phyloP scores from a whole-genome alignment of 2,888 invertebrate genomes.

The Automeris io region DNA sequence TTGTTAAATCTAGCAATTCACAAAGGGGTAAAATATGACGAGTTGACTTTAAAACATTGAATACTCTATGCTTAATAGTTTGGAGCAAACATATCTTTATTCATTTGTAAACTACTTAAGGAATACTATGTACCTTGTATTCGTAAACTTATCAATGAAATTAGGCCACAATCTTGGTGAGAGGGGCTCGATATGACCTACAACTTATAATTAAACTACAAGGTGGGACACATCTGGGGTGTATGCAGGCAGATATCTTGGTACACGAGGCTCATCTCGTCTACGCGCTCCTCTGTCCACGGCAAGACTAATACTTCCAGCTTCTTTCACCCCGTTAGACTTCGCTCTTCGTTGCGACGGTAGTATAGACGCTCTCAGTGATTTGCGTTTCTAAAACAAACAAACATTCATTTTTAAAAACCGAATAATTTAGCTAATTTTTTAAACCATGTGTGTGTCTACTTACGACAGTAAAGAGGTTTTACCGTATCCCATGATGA shows the following conservation, averaged over 20 bases:
- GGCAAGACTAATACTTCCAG: constrained; percentile 87
- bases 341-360: constrained; percentile 86
- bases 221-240: constrained; percentile 89
- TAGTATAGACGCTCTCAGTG: constrained; percentile 86
- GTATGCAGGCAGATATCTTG: constrained; percentile 84
- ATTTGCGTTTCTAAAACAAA: constrained; percentile 89
- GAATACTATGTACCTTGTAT: too few species aligned
- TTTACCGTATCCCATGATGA: constrained; percentile 40
- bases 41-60: too few species aligned
- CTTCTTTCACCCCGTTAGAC: constrained; percentile 87
- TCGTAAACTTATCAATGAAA: not conserved
- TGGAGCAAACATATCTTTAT: too few species aligned
- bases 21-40: too few species aligned
- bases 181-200: constrained; percentile 4
- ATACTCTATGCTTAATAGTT: too few species aligned
- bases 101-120: too few species aligned
- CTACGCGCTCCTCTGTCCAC: constrained; percentile 84
- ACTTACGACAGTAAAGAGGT: constrained; percentile 53
- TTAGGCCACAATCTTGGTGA: constrained; percentile 1
- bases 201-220: constrained; percentile 74
- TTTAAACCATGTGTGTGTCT: constrained; percentile 30
- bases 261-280: constrained; percentile 81
- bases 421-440: constrained; percentile 12
- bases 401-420: constrained; percentile 18
- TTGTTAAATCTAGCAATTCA: too few species aligned